Evolutionary conservation across 2,113 vertebrate genomes (phyloP).

Genomic region (Chamaetylas fuelleborni): DNA sequence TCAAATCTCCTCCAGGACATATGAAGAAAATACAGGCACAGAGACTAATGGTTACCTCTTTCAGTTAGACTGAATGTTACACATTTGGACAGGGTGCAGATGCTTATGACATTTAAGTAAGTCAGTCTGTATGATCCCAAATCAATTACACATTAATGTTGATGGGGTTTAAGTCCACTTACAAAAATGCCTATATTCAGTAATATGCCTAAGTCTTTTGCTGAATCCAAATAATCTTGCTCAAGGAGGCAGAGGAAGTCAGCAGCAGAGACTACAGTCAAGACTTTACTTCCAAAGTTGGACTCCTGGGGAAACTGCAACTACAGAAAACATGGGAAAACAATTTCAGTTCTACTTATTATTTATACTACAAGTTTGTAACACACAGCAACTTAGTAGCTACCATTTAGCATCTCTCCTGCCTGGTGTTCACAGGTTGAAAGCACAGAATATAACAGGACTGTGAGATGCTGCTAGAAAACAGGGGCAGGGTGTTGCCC

Average conservation of each 20-base stretch:
- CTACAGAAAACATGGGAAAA: background rate
- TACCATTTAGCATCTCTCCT: background rate
- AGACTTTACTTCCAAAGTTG: fast-evolving
- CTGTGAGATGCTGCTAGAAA: background rate
- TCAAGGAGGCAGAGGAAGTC: background rate
- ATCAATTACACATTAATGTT: background rate
- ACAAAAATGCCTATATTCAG: background rate
- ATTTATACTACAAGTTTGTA: background rate
- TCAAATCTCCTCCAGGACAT: background rate
- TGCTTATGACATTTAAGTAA: background rate
- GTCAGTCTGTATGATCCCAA: background rate
- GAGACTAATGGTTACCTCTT: background rate
- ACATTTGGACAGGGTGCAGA: background rate
- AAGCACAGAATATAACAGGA: fast-evolving
- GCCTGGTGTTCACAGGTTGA: background rate
- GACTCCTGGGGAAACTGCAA: background rate
- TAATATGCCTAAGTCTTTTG: background rate
- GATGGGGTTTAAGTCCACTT: background rate
- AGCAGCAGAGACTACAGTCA: background rate
- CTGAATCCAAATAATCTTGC: background rate
- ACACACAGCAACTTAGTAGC: background rate
- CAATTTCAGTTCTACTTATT: background rate
- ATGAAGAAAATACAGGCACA: background rate
- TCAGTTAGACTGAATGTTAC: fast-evolving
- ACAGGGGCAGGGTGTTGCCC: background rate